Base-by-base conservation (phyloP, 2,797 vertebrate genomes). In the Cossypha polioptera region DNA sequence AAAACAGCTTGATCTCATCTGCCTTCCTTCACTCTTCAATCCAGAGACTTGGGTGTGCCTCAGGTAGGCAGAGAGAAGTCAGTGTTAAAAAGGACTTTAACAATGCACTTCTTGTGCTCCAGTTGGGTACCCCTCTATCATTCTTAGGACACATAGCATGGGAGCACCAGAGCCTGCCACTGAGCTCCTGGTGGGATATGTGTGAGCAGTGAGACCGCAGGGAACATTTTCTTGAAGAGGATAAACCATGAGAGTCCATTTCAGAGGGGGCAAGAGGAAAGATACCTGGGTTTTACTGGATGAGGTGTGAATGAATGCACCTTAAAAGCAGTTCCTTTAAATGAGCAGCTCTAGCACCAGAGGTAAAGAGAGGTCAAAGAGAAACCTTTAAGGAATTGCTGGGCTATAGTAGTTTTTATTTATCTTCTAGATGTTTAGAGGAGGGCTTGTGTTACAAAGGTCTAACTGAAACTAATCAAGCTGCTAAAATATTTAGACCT, bases 111-210 rank as follows among this genome's bases (percentile, higher is more conserved):
- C 28, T 18, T 48, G 17, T 19, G 48, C 11, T 40, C 51, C 62
- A 33, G n/a, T 1, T 40, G 31, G n/a, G n/a, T 75, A 65, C 7
- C 15, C 28, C 33, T 25, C 20, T 10, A 13, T 7, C 20, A 25
- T 15, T 51, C 58, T 5, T 51, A 19, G 9, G 28, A 71, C 21
- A 59, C 26, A 67, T 0, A 2, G 9, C 4, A 2, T 1, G 5
- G 28, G 28, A 65, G n/a, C 25, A 85, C 6, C 28, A 66, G 25
- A 68, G 20, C 17, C 42, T 53, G 50, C 8, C 7, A 21, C 11
- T 0, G 0, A 42, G 59, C 2, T 54, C 40, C 59, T 1, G 0
- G 16, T n/a, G 36, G 35, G 7, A 10, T 28, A n/a, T 0, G 2
- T 5, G 7, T 25, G 31, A 67, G 29, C 3, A 2, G 36, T 0